Evolutionary conservation across 2,888 invertebrate genomes (phyloP).

Genomic region (Pollenia amentaria): DNA sequence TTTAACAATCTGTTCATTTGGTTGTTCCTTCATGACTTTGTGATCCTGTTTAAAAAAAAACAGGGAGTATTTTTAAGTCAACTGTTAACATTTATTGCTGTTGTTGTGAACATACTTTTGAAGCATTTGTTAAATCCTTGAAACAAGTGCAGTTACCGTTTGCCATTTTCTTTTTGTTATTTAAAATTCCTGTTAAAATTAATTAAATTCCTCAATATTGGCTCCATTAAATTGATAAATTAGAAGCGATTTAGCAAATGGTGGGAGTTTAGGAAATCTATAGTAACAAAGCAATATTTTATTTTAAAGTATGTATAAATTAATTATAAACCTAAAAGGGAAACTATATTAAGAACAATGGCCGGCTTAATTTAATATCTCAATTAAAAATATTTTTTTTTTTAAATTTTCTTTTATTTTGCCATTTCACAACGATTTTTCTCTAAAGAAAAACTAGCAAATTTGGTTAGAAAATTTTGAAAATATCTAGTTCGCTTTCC

Average conservation of each 20-base stretch:
- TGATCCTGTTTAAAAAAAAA: slow-evolving; percentile 6
- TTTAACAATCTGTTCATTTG: slow-evolving; percentile 53
- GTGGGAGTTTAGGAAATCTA: slow-evolving; percentile 25
- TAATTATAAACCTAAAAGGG: too few relatives aligned
- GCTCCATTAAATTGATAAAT: slow-evolving; percentile 57
- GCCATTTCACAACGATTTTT: too few relatives aligned
- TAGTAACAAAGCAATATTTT: slow-evolving; percentile 13
- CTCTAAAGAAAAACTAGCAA: too few relatives aligned
- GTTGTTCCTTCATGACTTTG: not conserved
- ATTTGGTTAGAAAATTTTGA: too few relatives aligned
- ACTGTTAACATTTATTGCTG: slow-evolving; percentile 59
- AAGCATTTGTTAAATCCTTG: slow-evolving; percentile 39
- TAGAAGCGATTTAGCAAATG: slow-evolving; percentile 6
- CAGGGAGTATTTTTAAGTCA: slow-evolving; percentile 48
- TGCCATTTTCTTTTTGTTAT: not conserved
- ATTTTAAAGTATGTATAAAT: not conserved
- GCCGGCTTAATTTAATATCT: too few relatives aligned
- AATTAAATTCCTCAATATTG: slow-evolving; percentile 59
- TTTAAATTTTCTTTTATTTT: too few relatives aligned
- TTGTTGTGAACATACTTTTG: not conserved
- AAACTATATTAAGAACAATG: too few relatives aligned
- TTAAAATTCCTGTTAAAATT: slow-evolving; percentile 12
- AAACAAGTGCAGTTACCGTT: slow-evolving; percentile 43
- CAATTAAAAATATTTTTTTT: too few relatives aligned
- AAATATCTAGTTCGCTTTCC: too few relatives aligned